Evolutionary conservation across 2,113 vertebrate species (phyloP).

Genomic region (Mola mola): DNA sequence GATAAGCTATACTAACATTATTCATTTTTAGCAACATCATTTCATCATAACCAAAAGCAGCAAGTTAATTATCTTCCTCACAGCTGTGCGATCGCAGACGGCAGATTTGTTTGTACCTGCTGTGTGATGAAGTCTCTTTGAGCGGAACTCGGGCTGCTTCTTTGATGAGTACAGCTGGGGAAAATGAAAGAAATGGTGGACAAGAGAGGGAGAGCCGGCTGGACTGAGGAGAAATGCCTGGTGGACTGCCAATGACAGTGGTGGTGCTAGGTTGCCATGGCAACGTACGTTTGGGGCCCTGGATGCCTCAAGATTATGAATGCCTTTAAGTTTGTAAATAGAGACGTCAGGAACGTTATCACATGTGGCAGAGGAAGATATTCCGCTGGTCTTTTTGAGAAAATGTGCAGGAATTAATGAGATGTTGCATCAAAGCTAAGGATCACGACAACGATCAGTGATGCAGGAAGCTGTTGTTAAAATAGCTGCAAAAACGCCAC

Average conservation of each 20-base stretch:
- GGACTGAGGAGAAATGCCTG: constrained; percentile 20
- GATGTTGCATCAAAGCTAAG: neutral
- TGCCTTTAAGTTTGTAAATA: neutral
- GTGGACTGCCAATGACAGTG: constrained; percentile 41
- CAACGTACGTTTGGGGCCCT: no score
- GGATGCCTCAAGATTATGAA: neutral
- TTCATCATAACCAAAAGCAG: constrained; percentile 3
- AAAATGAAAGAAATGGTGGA: constrained; percentile 50
- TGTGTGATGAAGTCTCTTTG: constrained; percentile 14
- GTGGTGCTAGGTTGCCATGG: constrained; percentile 67
- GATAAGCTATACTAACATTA: neutral
- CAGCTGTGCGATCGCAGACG: neutral
- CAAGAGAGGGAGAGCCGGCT: constrained; percentile 32
- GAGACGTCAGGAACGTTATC: no score
- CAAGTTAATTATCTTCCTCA: constrained; percentile 6
- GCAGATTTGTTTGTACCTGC: constrained; percentile 40
- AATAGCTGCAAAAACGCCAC: no score
- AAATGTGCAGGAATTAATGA: neutral
- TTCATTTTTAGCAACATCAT: neutral
- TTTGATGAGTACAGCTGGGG: constrained; percentile 44
- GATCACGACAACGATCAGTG: no score
- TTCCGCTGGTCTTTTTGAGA: no score
- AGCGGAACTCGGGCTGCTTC: constrained; percentile 4
- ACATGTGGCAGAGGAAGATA: no score
- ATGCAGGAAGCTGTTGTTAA: no score